phyloP scores from a whole-genome alignment of 2,888 invertebrate genomes.

The Glaucopsyche alexis region DNA sequence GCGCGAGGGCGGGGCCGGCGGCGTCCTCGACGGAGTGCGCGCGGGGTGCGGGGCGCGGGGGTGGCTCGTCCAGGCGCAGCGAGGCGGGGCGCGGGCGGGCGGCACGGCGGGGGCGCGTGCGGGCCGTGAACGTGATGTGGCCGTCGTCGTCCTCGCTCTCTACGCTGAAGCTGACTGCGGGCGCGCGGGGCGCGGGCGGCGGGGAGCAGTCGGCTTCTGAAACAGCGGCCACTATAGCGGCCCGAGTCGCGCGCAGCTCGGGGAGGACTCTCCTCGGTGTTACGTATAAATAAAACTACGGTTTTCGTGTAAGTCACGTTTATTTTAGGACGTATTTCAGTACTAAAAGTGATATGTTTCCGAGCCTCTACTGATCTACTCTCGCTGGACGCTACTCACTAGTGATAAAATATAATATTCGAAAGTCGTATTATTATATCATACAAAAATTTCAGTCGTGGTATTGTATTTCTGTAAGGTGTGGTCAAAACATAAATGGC shows the following conservation, averaged over 20 bases:
- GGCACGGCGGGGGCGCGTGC: constrained; percentile 44
- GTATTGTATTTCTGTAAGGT: background rate
- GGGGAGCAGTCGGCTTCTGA: constrained; percentile 47
- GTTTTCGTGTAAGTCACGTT: constrained; percentile 10
- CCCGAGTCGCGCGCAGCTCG: constrained; percentile 38
- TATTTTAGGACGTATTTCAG: constrained; percentile 20
- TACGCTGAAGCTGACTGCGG: constrained; percentile 74
- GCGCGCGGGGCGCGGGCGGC: constrained; percentile 56
- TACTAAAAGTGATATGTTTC: constrained; percentile 25
- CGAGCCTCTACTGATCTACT: constrained; percentile 20
- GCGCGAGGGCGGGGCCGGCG: constrained; percentile 53
- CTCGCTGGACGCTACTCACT: background rate
- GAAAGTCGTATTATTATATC: background rate
- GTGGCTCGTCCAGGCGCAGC: constrained; percentile 55
- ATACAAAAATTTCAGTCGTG: background rate
- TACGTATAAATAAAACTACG: constrained; percentile 30
- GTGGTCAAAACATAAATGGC: background rate
- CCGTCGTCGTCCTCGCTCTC: constrained; percentile 70
- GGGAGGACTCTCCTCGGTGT: constrained; percentile 33
- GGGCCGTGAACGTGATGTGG: constrained; percentile 70
- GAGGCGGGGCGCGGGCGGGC: constrained; percentile 55
- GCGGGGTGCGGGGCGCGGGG: constrained; percentile 50
- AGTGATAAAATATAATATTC: constrained; percentile 2
- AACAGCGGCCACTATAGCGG: constrained; percentile 33
- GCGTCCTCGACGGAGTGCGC: constrained; percentile 70